Base-by-base conservation (phyloP, 2,113 vertebrate genomes). In the Ornithorhynchus anatinus region DNA sequence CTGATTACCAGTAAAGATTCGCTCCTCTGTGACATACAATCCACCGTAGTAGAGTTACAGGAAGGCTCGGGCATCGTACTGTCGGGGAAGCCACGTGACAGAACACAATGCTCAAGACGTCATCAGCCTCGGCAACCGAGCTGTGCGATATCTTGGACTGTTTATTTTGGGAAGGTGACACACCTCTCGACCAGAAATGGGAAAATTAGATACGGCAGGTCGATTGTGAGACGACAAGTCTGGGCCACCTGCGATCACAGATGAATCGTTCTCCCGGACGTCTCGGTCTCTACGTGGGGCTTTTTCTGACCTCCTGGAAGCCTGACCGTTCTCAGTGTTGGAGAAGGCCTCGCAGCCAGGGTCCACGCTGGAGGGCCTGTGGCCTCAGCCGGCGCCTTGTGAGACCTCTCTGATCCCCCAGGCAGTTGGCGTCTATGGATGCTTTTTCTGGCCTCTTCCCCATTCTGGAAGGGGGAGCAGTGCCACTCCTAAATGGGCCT, bases 1-100 rank as follows among this genome's bases (percentile, higher is more conserved):
- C 68, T 81, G 73, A 75, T 44, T 71, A 69, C 77, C 45, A 64
- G 75, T 68, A 59, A 36, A 81, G 78, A 88, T 67, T 85, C 75
- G 64, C 20, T 29, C 15, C 15, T 56, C 66, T 72, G 47, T 70
- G 78, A 80, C 81, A 75, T 52, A 52, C 19, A 75, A 77, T 54
- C 73, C 20, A 2, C n/a, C n/a, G n/a, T n/a, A n/a, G 37, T 31
- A 39, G 39, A 64, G 51, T 84, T 80, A 75, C 80, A 68, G 82
- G 64, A 84, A 80, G 66, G 66, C 48, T 67, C 9, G 33, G 17
- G 43, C 53, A 20, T 39, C 35, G 19, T 2, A 7, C 29, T 17
- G 52, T 56, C 40, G 60, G 31, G 14, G 13, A 47, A 36, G 60
- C 40, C 67, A 58, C 37, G 59, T 29, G 14, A 53, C 23, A 72